phyloP scores from a whole-genome alignment of 2,888 invertebrate species.

The Cheilosia soror region DNA sequence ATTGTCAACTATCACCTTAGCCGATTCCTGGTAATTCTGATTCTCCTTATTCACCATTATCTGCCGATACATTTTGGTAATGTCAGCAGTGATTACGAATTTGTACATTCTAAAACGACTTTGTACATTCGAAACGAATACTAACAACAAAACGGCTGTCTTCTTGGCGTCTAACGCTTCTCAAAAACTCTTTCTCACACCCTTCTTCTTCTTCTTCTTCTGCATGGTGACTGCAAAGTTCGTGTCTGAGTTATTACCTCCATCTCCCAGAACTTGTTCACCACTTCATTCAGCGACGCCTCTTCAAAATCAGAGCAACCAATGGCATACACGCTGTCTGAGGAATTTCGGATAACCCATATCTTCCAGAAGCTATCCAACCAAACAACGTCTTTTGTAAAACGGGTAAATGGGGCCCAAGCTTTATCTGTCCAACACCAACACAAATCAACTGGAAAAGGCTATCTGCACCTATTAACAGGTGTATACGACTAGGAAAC shows the following conservation, averaged over 20 bases:
- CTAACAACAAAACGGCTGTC: constrained; percentile 16
- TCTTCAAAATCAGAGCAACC: no score
- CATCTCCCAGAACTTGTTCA: no score
- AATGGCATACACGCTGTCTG: neutral
- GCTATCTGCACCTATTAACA: neutral
- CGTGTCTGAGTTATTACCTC: no score
- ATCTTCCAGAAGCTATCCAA: constrained; percentile 1
- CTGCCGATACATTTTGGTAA: no score
- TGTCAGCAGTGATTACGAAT: no score
- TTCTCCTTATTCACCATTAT: no score
- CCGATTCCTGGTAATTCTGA: no score
- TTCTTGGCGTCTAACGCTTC: neutral
- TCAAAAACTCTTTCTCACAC: constrained; percentile 8
- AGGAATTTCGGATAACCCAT: constrained; percentile 6
- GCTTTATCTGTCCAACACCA: constrained; percentile 11
- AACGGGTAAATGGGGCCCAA: neutral
- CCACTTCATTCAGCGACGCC: no score
- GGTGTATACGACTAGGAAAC: neutral
- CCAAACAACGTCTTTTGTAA: constrained; percentile 2
- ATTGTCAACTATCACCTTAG: no score
- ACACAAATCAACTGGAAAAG: constrained; percentile 5
- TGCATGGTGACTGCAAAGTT: no score
- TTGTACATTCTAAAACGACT: no score
- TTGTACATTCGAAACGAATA: no score
- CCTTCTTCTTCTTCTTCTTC: neutral